A percentile compares a stretch with the other conserved stretches of the same genome.
Conservation (phyloP, 2,113 vertebrate species). For the Taurulus bubalis region DNA sequence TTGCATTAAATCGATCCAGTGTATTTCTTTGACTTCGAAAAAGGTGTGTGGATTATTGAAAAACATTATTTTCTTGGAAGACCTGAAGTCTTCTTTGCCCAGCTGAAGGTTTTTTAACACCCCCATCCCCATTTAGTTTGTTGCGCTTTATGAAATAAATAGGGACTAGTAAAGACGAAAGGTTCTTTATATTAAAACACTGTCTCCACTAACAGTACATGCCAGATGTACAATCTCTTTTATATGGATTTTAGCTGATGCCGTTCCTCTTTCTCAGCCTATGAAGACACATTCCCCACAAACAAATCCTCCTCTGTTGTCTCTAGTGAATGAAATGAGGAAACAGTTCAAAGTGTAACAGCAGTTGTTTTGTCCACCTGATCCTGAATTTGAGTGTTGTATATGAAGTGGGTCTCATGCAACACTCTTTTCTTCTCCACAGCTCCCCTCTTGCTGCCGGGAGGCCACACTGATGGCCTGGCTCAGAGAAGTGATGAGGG, state of each 20-base stretch:
- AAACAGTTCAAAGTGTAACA: conserved; percentile 14
- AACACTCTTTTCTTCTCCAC: conserved; percentile 22
- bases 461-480: conserved; percentile 68
- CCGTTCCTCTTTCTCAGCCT: neutral
- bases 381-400: neutral
- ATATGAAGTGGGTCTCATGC: neutral
- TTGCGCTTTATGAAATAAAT: neutral
- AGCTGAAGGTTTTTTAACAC: too few species aligned
- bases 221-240: conserved; percentile 22
- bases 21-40: too few species aligned
- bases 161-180: neutral
- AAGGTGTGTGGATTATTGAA: too few species aligned
- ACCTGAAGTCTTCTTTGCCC: too few species aligned
- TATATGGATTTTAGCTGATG: neutral
- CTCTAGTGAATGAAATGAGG: neutral
- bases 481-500: conserved; percentile 76
- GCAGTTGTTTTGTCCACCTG: neutral
- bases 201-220: neutral
- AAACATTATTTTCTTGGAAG: too few species aligned
- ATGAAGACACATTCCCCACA: neutral
- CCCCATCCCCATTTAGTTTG: neutral
- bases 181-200: neutral
- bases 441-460: conserved; percentile 38
- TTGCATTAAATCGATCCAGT: too few species aligned
- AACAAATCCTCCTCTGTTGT: conserved; percentile 19